Percentiles rank a stretch among this genome's conserved stretches.
phyloP scores from a whole-genome alignment of 2,888 invertebrate species.

The Pocota personata region DNA sequence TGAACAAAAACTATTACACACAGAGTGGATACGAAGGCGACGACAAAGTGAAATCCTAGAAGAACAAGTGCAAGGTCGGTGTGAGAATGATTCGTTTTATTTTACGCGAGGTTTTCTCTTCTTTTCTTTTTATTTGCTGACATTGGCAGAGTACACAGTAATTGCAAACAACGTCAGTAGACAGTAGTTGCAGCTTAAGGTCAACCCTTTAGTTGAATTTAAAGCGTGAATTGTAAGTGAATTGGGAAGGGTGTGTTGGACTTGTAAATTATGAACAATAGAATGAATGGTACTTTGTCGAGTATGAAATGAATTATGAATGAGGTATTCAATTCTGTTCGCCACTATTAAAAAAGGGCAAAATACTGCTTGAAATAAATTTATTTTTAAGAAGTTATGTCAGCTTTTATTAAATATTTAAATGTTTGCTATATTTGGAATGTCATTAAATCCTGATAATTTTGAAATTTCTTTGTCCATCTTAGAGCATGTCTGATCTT shows the following conservation, averaged over 20 bases:
- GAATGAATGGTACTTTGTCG: not conserved
- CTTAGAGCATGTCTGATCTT: too few species aligned
- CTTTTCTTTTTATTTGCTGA: not conserved
- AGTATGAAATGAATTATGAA: not conserved
- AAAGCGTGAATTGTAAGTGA: not conserved
- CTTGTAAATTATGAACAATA: not conserved
- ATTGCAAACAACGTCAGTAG: constrained; percentile 50
- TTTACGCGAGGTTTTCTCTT: not conserved
- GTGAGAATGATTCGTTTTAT: constrained; percentile 38
- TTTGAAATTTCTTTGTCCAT: too few species aligned
- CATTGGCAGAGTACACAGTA: constrained; percentile 26
- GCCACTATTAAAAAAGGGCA: not conserved
- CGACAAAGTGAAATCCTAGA: constrained; percentile 62
- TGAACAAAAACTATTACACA: constrained; percentile 7
- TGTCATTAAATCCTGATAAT: too few species aligned
- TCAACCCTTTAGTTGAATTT: not conserved
- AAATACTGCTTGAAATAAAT: too few species aligned
- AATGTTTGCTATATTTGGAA: too few species aligned
- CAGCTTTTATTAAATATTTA: too few species aligned
- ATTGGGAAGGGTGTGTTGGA: not conserved
- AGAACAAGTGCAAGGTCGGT: constrained; percentile 66
- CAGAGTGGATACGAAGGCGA: not conserved
- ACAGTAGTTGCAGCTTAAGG: constrained; percentile 9
- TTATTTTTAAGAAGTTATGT: too few species aligned
- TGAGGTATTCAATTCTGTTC: not conserved